Percentiles rank a stretch among this genome's conserved stretches.
Conservation (phyloP, 2,797 vertebrate genomes). For the Babyrousa celebensis region DNA sequence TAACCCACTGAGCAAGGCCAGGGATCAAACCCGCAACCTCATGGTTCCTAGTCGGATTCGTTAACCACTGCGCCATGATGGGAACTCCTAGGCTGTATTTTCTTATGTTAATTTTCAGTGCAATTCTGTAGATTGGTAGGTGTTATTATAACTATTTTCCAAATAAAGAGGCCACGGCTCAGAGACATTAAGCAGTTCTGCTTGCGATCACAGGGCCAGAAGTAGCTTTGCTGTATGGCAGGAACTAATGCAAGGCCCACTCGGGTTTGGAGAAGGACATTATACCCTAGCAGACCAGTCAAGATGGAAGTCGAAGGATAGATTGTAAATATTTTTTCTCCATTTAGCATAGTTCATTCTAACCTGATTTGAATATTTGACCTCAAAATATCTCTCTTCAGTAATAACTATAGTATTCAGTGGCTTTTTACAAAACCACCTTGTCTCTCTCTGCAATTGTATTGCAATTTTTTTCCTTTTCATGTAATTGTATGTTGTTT, state of each 20-base stretch:
- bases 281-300: background rate
- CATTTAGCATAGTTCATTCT: background rate
- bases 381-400: background rate
- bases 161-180: slow-evolving; percentile 29
- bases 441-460: background rate
- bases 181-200: slow-evolving; percentile 38
- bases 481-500: background rate
- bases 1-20: no score
- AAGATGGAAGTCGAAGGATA: background rate
- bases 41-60: no score
- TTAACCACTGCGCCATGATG: no score
- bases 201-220: background rate
- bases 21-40: no score
- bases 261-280: background rate
- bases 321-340: background rate
- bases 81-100: background rate
- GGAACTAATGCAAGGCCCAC: background rate
- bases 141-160: slow-evolving; percentile 37
- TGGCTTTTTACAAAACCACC: slow-evolving; percentile 44
- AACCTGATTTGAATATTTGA: background rate
- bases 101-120: slow-evolving; percentile 49
- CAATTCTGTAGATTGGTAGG: background rate
- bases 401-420: slow-evolving; percentile 6
- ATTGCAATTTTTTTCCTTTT: background rate
- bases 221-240: slow-evolving; percentile 35